Evolutionary conservation across 2,888 invertebrate genomes (phyloP).

Genomic region (Shargacucullia verbasci): DNA sequence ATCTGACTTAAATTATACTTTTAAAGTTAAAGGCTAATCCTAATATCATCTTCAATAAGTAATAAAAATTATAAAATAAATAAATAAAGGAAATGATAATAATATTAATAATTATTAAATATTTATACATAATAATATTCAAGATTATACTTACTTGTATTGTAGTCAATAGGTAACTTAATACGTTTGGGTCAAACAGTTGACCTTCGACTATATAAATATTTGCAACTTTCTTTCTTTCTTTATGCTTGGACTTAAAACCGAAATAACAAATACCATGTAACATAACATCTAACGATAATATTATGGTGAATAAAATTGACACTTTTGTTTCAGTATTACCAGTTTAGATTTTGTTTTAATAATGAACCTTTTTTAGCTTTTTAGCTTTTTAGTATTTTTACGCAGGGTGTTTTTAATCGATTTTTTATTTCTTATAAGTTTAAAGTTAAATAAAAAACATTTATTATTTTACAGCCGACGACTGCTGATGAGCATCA

Average conservation of each 20-base stretch:
- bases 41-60: constrained; percentile 16
- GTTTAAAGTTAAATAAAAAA: constrained; percentile 20
- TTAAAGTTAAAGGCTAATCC: constrained; percentile 14
- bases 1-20: constrained; percentile 16
- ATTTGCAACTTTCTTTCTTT: constrained; percentile 13
- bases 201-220: constrained; percentile 22
- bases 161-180: constrained; percentile 23
- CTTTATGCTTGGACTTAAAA: constrained; percentile 16
- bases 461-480: constrained; percentile 24
- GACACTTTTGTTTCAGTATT: constrained; percentile 22
- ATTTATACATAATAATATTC: constrained; percentile 22
- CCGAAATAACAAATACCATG: constrained; percentile 19
- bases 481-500: constrained; percentile 23
- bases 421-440: constrained; percentile 21
- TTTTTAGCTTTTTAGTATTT: constrained; percentile 13
- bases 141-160: constrained; percentile 26
- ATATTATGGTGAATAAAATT: constrained; percentile 10
- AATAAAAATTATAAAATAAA: constrained; percentile 13
- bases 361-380: constrained; percentile 10
- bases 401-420: constrained; percentile 21
- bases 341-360: no score
- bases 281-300: constrained; percentile 16
- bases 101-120: constrained; percentile 20
- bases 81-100: no score
- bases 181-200: constrained; percentile 19